A percentile compares a stretch with the other conserved stretches of the same genome.
Conservation (phyloP, 2,113 vertebrate species). For the Himantopus leucocephalus region DNA sequence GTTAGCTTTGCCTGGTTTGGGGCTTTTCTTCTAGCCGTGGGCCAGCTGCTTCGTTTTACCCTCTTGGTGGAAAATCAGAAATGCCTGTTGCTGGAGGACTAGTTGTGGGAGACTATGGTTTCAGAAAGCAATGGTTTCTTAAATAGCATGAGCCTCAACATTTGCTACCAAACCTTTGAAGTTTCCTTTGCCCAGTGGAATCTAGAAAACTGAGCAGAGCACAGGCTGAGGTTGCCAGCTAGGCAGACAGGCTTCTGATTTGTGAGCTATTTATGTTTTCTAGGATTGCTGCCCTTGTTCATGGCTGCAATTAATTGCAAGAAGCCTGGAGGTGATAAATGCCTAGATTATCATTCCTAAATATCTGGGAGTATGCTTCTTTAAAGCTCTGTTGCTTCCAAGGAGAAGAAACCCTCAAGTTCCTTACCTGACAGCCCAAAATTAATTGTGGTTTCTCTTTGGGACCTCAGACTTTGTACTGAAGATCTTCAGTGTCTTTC, state of each 20-base stretch:
- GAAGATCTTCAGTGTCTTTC: not conserved
- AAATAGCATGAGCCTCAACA: not conserved
- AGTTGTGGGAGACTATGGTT: not conserved
- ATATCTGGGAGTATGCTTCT: not conserved
- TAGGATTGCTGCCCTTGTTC: not conserved
- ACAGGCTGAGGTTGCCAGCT: not conserved
- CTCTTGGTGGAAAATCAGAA: not conserved
- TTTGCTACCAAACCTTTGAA: slow-evolving; percentile 7
- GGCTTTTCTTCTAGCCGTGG: not conserved
- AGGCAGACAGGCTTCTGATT: not conserved
- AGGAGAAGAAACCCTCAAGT: not conserved
- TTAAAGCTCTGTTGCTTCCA: not conserved
- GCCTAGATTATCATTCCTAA: not conserved
- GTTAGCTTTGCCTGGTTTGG: not conserved
- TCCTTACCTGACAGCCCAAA: not conserved
- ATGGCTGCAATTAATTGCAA: not conserved
- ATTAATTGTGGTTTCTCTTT: not conserved
- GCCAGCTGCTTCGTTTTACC: not conserved
- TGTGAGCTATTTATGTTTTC: not conserved
- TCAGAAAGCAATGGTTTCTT: not conserved
- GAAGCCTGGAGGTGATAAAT: not conserved
- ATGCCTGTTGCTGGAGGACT: not conserved
- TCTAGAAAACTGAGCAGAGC: not conserved
- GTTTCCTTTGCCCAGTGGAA: not conserved
- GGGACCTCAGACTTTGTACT: not conserved